Percentiles rank a stretch among this genome's conserved stretches.
Evolutionary conservation across 2,797 vertebrate species (phyloP).

Genomic region (Protonibea diacanthus): DNA sequence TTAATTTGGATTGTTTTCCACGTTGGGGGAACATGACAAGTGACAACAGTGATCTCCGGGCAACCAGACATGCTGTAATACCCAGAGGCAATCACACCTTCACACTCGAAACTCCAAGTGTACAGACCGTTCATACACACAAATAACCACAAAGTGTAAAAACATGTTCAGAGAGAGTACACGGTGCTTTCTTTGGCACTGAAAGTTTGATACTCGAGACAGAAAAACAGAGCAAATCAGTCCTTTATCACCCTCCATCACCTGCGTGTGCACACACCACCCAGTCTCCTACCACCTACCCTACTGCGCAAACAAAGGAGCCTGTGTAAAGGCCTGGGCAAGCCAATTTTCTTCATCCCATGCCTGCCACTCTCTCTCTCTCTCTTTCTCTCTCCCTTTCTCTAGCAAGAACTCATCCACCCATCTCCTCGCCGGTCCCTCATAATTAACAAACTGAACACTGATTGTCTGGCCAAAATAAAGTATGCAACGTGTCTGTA

Average conservation of each 20-base stretch:
- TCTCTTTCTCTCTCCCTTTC: slow-evolving; percentile 27
- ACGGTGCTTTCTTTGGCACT: slow-evolving; percentile 28
- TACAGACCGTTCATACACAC: slow-evolving; percentile 22
- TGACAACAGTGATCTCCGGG: slow-evolving; percentile 35
- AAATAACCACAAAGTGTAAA: slow-evolving; percentile 33
- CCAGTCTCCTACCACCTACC: slow-evolving; percentile 72
- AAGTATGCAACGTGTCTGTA: slow-evolving; percentile 44
- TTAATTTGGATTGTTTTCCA: slow-evolving; percentile 43
- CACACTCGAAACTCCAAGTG: slow-evolving; percentile 33
- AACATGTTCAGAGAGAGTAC: slow-evolving; percentile 19
- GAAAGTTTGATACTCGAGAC: slow-evolving; percentile 46
- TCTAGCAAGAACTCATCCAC: slow-evolving; percentile 61
- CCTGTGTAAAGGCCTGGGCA: slow-evolving; percentile 63
- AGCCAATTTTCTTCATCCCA: slow-evolving; percentile 69
- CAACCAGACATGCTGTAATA: slow-evolving; percentile 54
- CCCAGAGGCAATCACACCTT: slow-evolving; percentile 42
- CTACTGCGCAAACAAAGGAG: slow-evolving; percentile 80
- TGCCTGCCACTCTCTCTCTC: slow-evolving; percentile 57
- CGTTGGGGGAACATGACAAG: slow-evolving; percentile 31
- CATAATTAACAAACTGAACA: slow-evolving; percentile 48
- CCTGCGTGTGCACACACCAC: slow-evolving; percentile 54
- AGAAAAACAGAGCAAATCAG: slow-evolving; percentile 65
- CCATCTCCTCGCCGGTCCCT: slow-evolving; percentile 49
- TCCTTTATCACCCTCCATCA: slow-evolving; percentile 75
- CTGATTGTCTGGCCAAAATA: slow-evolving; percentile 42